phyloP scores from a whole-genome alignment of 1,140 invertebrate genomes.

The Drosophila parvula region DNA sequence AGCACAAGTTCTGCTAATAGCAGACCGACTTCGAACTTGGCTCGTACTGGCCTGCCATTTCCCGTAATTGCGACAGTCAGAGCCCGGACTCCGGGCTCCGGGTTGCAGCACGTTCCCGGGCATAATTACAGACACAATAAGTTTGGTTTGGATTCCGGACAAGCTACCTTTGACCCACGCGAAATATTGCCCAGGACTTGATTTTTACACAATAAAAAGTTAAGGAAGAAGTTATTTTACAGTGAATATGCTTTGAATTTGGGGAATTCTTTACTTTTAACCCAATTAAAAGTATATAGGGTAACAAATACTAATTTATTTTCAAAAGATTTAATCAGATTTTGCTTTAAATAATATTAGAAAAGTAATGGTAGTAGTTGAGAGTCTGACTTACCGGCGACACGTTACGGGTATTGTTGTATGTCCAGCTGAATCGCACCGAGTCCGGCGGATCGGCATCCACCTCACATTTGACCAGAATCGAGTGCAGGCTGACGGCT shows the following conservation, averaged over 20 bases:
- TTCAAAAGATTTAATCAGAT: neutral
- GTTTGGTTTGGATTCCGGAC: conserved; percentile 25
- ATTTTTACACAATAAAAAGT: neutral
- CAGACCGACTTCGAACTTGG: conserved; percentile 38
- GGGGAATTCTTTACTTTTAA: too few species aligned
- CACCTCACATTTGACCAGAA: conserved; percentile 91
- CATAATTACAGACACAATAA: conserved; percentile 55
- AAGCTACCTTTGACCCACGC: conserved; percentile 6
- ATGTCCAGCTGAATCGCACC: conserved; percentile 91
- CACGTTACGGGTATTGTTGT: conserved; percentile 90
- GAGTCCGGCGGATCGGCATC: conserved; percentile 92
- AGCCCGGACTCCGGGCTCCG: neutral
- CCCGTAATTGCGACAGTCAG: conserved; percentile 41
- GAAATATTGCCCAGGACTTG: conserved; percentile 1
- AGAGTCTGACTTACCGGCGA: conserved; percentile 85
- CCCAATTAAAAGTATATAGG: too few species aligned
- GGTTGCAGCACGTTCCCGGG: conserved; percentile 46
- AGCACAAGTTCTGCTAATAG: conserved; percentile 74
- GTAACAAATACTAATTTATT: neutral
- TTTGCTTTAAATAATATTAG: neutral
- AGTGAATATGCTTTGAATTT: too few species aligned
- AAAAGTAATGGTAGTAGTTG: neutral
- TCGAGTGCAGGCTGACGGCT: conserved; percentile 86
- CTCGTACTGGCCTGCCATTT: conserved; percentile 12
- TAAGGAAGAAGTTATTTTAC: too few species aligned